Evolutionary conservation across 2,113 vertebrate genomes (phyloP), one percentile per base, ranked within the genome.

Genomic region (Nannobrachium achirus): DNA sequence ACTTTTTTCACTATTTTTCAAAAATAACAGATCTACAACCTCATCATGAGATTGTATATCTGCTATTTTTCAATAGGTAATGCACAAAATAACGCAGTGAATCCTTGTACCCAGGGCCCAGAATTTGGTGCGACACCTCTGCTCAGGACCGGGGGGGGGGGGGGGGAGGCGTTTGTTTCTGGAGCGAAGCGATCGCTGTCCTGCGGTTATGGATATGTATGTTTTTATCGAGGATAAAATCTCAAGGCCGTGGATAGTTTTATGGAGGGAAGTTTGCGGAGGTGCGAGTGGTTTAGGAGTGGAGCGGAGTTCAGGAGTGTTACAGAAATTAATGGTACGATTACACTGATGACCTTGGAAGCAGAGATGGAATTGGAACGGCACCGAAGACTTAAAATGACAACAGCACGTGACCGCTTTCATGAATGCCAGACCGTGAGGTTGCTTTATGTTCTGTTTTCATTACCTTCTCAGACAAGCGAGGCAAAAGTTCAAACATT

Each of bases 221-320:
- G n/a, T 73, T 84, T 55, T 79, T 15, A 76, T 76, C 18, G 75
- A 66, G 63, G 66, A 10, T 11, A 51, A 74, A 56, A 57, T 63
- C 61, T 38, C 44, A 61, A 8, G 3, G 42, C 11, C 14, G 18
- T 39, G 38, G 59, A 61, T 15, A 42, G 15, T 13, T 42, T 19
- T 19, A 53, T 52, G 49, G 38, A 50, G 33, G 33, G 15, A 9
- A n/a, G n/a, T n/a, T 20, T 38, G 60, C n/a, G 10, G 19, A 63
- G 45, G 60, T 49, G 11, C n/a, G n/a, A n/a, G n/a, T n/a, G n/a
- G n/a, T n/a, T n/a, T n/a, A n/a, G n/a, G n/a, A n/a, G n/a, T 20
- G 18, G 18, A 20, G 51, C 8, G 3, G 2, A 9, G 51, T 8
- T n/a, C 44, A 19, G 44, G 16, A 25, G 58, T 18, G 18, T 15